Evolutionary conservation across 1,140 invertebrate genomes (phyloP).

Genomic region (Gyrodactylus salaris): DNA sequence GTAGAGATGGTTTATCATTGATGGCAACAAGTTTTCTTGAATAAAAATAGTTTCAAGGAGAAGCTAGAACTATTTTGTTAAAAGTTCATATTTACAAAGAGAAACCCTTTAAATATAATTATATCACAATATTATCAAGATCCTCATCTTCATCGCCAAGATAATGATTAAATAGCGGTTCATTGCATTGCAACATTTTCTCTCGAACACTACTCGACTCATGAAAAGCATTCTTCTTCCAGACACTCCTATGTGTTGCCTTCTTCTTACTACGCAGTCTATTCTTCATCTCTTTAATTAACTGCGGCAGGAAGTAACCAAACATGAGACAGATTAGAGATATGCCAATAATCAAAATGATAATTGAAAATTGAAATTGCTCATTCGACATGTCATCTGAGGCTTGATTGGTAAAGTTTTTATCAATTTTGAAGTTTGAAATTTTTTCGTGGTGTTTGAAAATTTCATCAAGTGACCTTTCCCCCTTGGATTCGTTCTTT

Average conservation of each 20-base stretch:
- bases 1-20: no score
- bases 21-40: no score
- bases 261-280: background rate
- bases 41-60: no score
- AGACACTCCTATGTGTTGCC: background rate
- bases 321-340: background rate
- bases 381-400: background rate
- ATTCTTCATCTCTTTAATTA: background rate
- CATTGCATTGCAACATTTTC: background rate
- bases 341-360: background rate
- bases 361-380: background rate
- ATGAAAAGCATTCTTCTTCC: background rate
- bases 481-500: background rate
- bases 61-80: no score
- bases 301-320: background rate
- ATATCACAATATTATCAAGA: background rate
- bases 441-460: background rate
- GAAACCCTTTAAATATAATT: no score
- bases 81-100: no score
- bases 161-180: background rate
- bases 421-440: background rate
- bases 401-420: background rate
- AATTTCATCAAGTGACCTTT: background rate
- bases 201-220: background rate
- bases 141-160: background rate